Base-by-base conservation (phyloP, 2,797 vertebrate species). In the Miichthys miiuy region DNA sequence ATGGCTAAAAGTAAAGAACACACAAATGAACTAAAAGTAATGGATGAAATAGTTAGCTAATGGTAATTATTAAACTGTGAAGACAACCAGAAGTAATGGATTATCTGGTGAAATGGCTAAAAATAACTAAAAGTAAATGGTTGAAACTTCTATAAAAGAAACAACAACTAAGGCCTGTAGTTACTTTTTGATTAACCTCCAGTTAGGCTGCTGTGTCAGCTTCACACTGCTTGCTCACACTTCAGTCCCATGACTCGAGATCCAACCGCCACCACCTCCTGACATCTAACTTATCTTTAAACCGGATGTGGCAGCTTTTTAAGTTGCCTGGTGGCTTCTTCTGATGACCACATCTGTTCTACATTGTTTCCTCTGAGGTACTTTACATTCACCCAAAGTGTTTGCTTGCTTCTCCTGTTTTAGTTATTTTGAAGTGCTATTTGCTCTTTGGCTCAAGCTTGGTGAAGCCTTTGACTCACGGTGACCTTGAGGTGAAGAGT, bases 401-500 rank as follows among this genome's bases (percentile, higher is more conserved):
- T 63, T 77, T 3, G 1, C 25, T 72, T 12, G 8, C 51, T 17
- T 38, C 68, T 77, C 9, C 17, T 57, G 34, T 58, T 78, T 44
- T 54, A 25, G 12, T 48, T 70, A 38, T 38, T 46, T 60, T 54
- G 46, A 85, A 68, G 57, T 54, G 58, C 44, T 27, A 56, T 84
- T 83, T 72, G 46, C 69, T 69, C 64, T 42, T 65, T 13, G 66
- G 86, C 81, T 70, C 41, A 21, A 7, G 60, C 54, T 54, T 23
- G 0, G n/a, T 23, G 46, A 74, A 77, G 34, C 48, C 72, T 83
- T 81, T 82, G 60, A 88, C 73, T 84, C 77, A 68, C 7, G 1
- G 30, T 46, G 87, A 88, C 90, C 88, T 87, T 14, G 77, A 75
- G 82, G 82, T 79, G 70, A 90, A 77, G 87, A 89, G 82, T 88